These are phyloP conservation scores for Hyles lineata DNA, from an alignment of 2,888 invertebrate genomes.

Conservation along the genomic window DNA sequence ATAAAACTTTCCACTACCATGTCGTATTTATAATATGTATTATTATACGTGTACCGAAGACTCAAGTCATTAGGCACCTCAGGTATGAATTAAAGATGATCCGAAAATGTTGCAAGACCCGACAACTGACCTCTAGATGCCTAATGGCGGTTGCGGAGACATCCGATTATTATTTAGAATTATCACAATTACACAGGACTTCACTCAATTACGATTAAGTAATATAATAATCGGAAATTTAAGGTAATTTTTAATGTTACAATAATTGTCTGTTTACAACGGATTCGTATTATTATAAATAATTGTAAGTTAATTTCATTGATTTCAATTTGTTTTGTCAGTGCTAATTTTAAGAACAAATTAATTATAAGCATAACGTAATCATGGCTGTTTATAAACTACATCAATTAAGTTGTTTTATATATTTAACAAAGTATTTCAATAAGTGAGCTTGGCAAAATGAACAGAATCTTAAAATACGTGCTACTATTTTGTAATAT, in stretches of 20 bases:
- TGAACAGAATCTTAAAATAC: no score
- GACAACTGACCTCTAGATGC: constrained; percentile 9
- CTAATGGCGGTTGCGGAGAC: not conserved
- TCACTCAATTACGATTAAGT: not conserved
- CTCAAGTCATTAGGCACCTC: not conserved
- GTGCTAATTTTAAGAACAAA: not conserved
- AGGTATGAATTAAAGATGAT: constrained; percentile 14
- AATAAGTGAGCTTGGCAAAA: no score
- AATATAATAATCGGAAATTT: constrained; percentile 10
- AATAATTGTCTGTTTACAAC: not conserved
- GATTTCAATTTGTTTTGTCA: no score
- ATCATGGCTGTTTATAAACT: not conserved
- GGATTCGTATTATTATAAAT: not conserved
- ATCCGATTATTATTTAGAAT: not conserved
- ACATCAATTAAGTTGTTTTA: not conserved
- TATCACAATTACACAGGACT: not conserved
- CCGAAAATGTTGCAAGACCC: not conserved
- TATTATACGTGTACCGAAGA: not conserved
- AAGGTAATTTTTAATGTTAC: not conserved
- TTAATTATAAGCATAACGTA: not conserved
- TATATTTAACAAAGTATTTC: no score
- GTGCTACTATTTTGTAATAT: no score
- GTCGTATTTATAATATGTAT: not conserved
- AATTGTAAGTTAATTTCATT: not conserved
- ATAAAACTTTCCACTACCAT: not conserved